A percentile compares a stretch with the other conserved stretches of the same genome.
Evolutionary conservation across 2,113 vertebrate genomes (phyloP).

Genomic region (Cyanoliseus patagonus): DNA sequence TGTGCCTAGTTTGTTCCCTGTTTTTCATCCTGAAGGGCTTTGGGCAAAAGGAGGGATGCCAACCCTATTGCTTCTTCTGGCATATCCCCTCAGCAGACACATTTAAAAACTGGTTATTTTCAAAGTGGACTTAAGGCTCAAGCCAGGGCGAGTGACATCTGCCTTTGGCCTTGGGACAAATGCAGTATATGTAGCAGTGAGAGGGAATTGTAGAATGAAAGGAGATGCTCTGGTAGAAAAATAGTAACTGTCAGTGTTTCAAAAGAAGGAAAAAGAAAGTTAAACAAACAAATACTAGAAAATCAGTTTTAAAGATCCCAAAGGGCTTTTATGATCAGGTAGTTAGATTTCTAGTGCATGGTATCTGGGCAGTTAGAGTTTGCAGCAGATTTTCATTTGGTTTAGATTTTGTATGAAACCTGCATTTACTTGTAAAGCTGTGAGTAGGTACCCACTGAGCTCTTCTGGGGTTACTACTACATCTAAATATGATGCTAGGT

Average conservation of each 20-base stretch:
- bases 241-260: neutral
- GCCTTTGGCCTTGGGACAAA: neutral
- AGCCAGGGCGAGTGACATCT: neutral
- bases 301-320: neutral
- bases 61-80: neutral
- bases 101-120: neutral
- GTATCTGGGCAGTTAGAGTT: neutral
- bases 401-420: neutral
- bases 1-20: neutral
- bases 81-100: neutral
- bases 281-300: neutral
- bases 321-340: neutral
- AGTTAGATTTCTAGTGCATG: neutral
- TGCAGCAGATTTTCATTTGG: neutral
- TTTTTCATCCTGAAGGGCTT: neutral
- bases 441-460: neutral
- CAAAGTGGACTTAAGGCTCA: neutral
- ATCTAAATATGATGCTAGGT: neutral
- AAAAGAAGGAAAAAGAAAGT: neutral
- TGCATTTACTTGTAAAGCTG: neutral
- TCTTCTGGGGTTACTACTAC: neutral
- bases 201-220: neutral
- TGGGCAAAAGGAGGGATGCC: neutral
- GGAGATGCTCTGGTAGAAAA: neutral
- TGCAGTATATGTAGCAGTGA: neutral